Percentiles rank a stretch among this genome's conserved stretches.
Evolutionary conservation across 2,113 vertebrate species (phyloP).

Genomic region (Lepisosteus osseus): DNA sequence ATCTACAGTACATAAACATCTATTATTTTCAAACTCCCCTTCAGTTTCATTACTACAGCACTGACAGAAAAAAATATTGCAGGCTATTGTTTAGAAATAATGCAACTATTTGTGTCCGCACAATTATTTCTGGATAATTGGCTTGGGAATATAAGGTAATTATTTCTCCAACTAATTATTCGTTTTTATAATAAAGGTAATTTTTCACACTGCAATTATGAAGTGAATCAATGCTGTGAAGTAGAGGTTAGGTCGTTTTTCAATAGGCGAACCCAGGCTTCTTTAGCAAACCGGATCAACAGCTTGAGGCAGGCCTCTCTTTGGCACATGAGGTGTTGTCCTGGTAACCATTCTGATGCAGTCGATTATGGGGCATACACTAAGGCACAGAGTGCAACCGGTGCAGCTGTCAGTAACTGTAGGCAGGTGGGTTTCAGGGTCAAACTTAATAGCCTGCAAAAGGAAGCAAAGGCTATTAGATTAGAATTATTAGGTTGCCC

Average conservation of each 20-base stretch:
- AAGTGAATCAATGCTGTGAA: constrained; percentile 46
- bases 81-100: constrained; percentile 45
- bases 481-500: constrained; percentile 40
- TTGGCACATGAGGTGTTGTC: constrained; percentile 77
- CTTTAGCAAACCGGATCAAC: constrained; percentile 64
- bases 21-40: constrained; percentile 32
- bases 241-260: constrained; percentile 28
- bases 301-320: constrained; percentile 79
- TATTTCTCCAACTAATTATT: constrained; percentile 35
- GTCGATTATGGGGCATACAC: constrained; percentile 90
- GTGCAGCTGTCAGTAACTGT: constrained; percentile 80
- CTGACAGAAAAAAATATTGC: constrained; percentile 30
- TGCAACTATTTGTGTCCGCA: constrained; percentile 29
- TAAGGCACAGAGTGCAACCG: constrained; percentile 86
- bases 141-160: constrained; percentile 43
- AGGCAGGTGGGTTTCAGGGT: constrained; percentile 85
- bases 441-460: constrained; percentile 85
- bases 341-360: constrained; percentile 91
- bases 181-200: constrained; percentile 41
- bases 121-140: constrained; percentile 52
- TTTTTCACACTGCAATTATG: constrained; percentile 51
- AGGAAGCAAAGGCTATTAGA: constrained; percentile 51
- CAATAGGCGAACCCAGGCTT: constrained; percentile 36
- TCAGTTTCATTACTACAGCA: constrained; percentile 40
- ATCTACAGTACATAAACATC: constrained; percentile 35